phyloP scores from a whole-genome alignment of 1,140 invertebrate species.

The Mycetomoellerius zeteki region DNA sequence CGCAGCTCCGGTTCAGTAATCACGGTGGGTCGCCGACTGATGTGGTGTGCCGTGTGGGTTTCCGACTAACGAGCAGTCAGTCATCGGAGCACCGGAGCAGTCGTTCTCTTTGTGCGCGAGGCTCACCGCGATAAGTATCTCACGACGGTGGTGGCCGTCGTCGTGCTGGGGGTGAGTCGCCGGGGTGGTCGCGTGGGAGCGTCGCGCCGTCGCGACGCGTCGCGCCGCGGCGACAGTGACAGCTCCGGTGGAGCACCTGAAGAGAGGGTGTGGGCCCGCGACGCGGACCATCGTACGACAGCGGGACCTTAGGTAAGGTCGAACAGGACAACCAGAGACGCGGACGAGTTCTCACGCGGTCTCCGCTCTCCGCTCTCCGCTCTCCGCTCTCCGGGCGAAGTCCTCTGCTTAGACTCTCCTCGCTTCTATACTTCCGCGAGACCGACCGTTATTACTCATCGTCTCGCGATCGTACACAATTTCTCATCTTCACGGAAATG shows the following conservation, averaged over 20 bases:
- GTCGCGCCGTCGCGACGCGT: slow-evolving; percentile 61
- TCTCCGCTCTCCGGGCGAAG: background rate
- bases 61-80: slow-evolving; percentile 49
- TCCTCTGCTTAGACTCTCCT: background rate
- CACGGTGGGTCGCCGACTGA: slow-evolving; percentile 70
- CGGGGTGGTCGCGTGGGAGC: slow-evolving; percentile 50
- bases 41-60: slow-evolving; percentile 64
- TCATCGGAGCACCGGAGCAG: background rate
- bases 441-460: background rate
- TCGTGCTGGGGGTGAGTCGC: slow-evolving; percentile 18
- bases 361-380: background rate
- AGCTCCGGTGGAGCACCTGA: slow-evolving; percentile 55
- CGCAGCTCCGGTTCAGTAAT: slow-evolving; percentile 73
- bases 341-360: background rate
- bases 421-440: background rate
- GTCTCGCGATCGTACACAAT: background rate
- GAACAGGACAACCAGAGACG: background rate
- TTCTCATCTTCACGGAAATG: background rate
- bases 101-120: slow-evolving; percentile 57
- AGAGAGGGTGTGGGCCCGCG: slow-evolving; percentile 76
- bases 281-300: slow-evolving; percentile 62
- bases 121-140: background rate
- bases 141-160: background rate
- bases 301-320: slow-evolving; percentile 74
- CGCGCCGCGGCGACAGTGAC: slow-evolving; percentile 67